Base-by-base conservation (phyloP, 2,113 vertebrate species). In the Sinosuthora webbiana region DNA sequence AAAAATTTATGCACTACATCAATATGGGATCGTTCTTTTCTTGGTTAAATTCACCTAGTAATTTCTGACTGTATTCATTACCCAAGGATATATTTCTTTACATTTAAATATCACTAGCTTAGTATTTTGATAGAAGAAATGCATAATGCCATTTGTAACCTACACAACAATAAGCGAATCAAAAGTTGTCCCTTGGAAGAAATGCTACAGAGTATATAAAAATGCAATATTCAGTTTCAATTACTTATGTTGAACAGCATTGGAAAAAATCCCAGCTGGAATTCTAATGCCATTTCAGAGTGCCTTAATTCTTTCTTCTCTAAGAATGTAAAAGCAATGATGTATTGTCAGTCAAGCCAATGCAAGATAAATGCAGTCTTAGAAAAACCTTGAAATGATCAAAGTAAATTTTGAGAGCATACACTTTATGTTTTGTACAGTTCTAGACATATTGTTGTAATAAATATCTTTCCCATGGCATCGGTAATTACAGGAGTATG, bases 101-200 rank as follows among this genome's bases (percentile, higher is more conserved):
- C 64, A 69, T 93, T 95, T 97, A 96, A 97, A 94, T 94, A 97
- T 97, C 93, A 92, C 88, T 96, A 85, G 82, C 93, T 96, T 85
- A 97, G 90, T 94, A 93, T 95, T 97, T 96, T 93, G 95, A 94
- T 90, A 93, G 63, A 90, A 79, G 87, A 81, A 96, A 93, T 83
- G 59, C 80, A 91, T 85, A 73, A 87, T 96, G 63, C 53, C 78
- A 92, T 98, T 95, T 97, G 95, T 96, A 89, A 89, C 84, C 64
- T 41, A 84, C 75, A 83, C 47, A 89, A 81, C 60, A 84, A 63
- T 56, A 89, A 25, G 25, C 24, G 92, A 91, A 59, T 37, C 56
- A 44, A 75, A 78, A 82, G 65, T 82, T 80, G 57, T 12, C n/a
- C 31, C 23, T 73, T 50, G 82, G 64, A 85, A 68, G 69, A 96